Conservation (phyloP, 2,888 invertebrate genomes). For the Nematopogon swammerdamellus region DNA sequence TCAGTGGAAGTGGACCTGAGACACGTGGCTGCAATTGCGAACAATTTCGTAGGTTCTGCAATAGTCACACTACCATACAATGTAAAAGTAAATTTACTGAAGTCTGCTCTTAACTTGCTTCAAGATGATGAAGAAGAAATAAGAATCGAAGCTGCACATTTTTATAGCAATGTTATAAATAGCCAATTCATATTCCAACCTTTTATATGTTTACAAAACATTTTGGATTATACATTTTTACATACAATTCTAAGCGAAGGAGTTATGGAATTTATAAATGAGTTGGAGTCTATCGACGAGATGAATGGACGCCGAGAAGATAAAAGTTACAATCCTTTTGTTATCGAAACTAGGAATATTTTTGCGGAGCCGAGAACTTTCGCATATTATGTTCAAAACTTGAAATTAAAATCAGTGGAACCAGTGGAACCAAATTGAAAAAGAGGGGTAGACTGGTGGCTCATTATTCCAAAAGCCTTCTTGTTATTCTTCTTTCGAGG, state of each 20-base stretch:
- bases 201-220: slow-evolving; percentile 27
- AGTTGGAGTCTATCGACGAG: slow-evolving; percentile 17
- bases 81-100: slow-evolving; percentile 28
- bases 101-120: slow-evolving; percentile 38
- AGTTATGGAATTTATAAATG: slow-evolving; percentile 19
- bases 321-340: slow-evolving; percentile 48
- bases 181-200: slow-evolving; percentile 20
- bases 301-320: slow-evolving; percentile 12
- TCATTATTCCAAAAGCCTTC: no score
- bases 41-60: slow-evolving; percentile 29
- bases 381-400: slow-evolving; percentile 19
- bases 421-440: no score
- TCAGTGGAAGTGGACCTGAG: slow-evolving; percentile 34
- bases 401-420: slow-evolving; percentile 13
- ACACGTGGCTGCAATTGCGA: slow-evolving; percentile 30
- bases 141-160: slow-evolving; percentile 32
- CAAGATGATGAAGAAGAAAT: slow-evolving; percentile 56
- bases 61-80: slow-evolving; percentile 21
- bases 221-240: slow-evolving; percentile 26
- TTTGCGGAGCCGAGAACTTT: slow-evolving; percentile 43
- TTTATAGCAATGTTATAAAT: slow-evolving; percentile 23
- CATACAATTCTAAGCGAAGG: slow-evolving; percentile 16
- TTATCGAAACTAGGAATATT: slow-evolving; percentile 44
- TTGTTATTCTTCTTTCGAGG: no score
- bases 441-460: no score